Evolutionary conservation across 1,140 invertebrate genomes (phyloP).

Genomic region (Drosophila kanapiae): DNA sequence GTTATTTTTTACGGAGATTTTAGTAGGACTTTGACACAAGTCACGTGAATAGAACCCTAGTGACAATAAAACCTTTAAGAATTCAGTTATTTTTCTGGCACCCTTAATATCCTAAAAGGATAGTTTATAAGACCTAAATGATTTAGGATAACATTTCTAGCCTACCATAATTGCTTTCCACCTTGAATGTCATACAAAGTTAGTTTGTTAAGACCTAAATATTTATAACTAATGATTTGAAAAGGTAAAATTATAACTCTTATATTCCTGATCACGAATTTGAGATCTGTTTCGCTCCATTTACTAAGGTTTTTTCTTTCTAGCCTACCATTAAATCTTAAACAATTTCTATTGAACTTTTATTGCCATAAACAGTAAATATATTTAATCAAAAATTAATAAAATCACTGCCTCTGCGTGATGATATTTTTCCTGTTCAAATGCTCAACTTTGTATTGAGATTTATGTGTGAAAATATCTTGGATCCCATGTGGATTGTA

Average conservation of each 20-base stretch:
- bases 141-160: too few species aligned
- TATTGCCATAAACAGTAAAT: not conserved
- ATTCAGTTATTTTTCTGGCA: too few species aligned
- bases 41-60: not conserved
- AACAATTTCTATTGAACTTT: not conserved
- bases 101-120: too few species aligned
- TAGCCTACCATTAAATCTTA: not conserved
- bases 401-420: not conserved
- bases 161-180: too few species aligned
- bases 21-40: not conserved
- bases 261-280: not conserved
- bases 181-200: too few species aligned
- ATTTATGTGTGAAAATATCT: not conserved
- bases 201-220: too few species aligned
- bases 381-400: not conserved
- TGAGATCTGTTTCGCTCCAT: not conserved
- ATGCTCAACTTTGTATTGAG: not conserved
- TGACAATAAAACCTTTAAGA: not conserved
- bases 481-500: conserved; percentile 14
- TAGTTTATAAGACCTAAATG: too few species aligned
- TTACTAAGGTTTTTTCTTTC: not conserved
- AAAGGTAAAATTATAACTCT: too few species aligned
- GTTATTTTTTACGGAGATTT: not conserved
- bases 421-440: not conserved
- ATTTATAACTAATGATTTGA: too few species aligned